Percentiles rank a stretch among this genome's conserved stretches.
phyloP scores from a whole-genome alignment of 2,888 invertebrate species.

The Rugalucina vietnamica region DNA sequence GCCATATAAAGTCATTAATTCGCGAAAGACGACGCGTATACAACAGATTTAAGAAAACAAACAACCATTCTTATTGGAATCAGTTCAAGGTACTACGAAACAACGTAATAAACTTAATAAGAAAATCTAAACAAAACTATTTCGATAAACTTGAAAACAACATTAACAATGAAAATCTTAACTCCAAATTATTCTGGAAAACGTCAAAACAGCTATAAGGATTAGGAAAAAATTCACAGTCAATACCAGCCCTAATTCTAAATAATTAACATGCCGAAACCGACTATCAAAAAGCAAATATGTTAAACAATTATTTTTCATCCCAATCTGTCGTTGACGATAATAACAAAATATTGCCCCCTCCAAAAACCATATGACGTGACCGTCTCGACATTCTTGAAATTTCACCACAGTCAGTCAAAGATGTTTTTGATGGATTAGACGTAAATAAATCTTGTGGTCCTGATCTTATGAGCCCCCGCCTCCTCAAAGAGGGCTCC shows the following conservation, averaged over 20 bases:
- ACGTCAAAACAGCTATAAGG: background rate
- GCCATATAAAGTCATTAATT: background rate
- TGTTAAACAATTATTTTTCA: slow-evolving; percentile 13
- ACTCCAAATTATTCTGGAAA: slow-evolving; percentile 3
- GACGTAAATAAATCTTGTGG: slow-evolving; percentile 1
- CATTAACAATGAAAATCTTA: background rate
- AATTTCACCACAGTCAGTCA: background rate
- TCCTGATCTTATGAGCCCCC: slow-evolving; percentile 6
- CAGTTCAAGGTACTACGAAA: background rate
- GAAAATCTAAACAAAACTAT: background rate
- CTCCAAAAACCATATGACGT: too few relatives aligned
- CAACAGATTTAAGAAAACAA: background rate
- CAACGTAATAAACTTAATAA: background rate
- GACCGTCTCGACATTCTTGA: background rate
- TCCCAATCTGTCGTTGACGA: background rate
- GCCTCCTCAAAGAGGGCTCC: background rate
- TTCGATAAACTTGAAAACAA: background rate
- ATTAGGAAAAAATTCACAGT: background rate
- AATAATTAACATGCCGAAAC: background rate
- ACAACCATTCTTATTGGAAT: background rate
- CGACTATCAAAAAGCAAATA: background rate
- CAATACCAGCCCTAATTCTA: background rate
- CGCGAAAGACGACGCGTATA: background rate
- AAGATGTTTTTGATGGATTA: background rate
- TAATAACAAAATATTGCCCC: background rate